Percentiles rank a stretch among this genome's conserved stretches.
phyloP scores from a whole-genome alignment of 2,113 vertebrate genomes.

The Cricetomys ansorgei region DNA sequence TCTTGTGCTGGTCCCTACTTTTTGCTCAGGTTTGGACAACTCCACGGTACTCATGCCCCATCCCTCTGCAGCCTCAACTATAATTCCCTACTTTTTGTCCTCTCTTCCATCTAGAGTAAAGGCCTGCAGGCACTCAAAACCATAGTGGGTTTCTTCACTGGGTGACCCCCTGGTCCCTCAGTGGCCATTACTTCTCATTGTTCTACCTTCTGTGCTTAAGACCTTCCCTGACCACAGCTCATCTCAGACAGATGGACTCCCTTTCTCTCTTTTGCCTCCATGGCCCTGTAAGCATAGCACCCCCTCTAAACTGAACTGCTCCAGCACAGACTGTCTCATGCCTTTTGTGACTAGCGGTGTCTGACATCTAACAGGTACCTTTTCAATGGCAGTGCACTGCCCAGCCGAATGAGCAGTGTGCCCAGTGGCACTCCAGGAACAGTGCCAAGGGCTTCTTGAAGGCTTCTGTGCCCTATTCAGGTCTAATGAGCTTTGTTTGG shows the following conservation, averaged over 20 bases:
- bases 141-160: background rate
- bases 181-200: background rate
- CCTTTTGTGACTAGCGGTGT: background rate
- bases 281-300: fast-evolving
- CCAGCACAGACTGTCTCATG: background rate
- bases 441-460: background rate
- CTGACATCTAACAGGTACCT: background rate
- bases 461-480: background rate
- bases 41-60: fast-evolving
- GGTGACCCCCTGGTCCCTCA: background rate
- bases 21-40: background rate
- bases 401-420: background rate
- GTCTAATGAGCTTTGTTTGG: background rate
- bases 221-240: background rate
- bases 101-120: background rate
- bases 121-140: background rate
- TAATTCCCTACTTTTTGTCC: background rate
- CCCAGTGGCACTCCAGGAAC: background rate
- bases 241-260: background rate
- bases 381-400: background rate
- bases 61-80: background rate
- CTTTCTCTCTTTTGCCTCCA: background rate
- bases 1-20: background rate
- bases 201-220: background rate
- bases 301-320: background rate